Conservation (phyloP, 2,113 vertebrate genomes). For the Ailuropoda melanoleuca region DNA sequence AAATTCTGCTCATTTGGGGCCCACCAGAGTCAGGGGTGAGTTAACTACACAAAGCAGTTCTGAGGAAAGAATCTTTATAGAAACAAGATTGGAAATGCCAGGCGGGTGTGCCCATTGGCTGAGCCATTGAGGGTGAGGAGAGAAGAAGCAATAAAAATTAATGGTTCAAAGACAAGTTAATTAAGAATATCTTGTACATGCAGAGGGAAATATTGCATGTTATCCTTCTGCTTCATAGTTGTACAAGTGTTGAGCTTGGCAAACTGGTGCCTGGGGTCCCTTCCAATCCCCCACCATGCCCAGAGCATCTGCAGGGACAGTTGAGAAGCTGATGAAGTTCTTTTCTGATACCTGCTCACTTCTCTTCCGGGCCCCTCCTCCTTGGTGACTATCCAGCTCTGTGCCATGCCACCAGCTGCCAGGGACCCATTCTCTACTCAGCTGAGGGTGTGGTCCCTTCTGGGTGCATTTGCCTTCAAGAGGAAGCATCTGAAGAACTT, state of each 20-base stretch:
- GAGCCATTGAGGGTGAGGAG: not conserved
- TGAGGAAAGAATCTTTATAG: not conserved
- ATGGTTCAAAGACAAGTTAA: slow-evolving; percentile 42
- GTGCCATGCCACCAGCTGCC: not conserved
- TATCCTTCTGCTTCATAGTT: not conserved
- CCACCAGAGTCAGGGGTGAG: not conserved
- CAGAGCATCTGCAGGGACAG: not conserved
- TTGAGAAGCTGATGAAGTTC: not conserved
- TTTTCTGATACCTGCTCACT: not conserved
- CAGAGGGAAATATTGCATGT: not conserved
- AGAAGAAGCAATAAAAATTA: slow-evolving; percentile 47
- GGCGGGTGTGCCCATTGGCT: not conserved
- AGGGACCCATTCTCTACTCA: not conserved
- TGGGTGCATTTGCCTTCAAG: not conserved
- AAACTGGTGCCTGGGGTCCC: not conserved
- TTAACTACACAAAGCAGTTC: not conserved
- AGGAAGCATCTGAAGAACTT: not conserved
- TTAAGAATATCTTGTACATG: not conserved
- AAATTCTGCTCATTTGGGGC: not conserved
- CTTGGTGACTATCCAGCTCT: not conserved
- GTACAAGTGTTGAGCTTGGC: not conserved
- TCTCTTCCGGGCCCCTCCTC: not conserved
- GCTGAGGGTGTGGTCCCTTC: not conserved
- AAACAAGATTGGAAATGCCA: not conserved
- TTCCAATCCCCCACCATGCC: not conserved